phyloP scores from a whole-genome alignment of 1,140 invertebrate species.

The Metopolophium dirhodum region DNA sequence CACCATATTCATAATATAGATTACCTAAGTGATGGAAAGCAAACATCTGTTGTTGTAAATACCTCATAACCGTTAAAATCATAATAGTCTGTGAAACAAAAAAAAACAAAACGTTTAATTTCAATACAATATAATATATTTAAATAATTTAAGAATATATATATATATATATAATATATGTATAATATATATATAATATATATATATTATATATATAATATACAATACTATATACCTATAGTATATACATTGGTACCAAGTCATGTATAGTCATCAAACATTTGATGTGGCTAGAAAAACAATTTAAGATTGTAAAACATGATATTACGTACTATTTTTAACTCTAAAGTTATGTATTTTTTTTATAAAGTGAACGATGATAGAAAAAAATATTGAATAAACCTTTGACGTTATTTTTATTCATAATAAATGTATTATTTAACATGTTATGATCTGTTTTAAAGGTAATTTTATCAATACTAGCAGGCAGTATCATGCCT shows the following conservation, averaged over 20 bases:
- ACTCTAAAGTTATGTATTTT: background rate
- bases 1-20: conserved; percentile 62
- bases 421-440: background rate
- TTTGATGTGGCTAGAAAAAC: background rate
- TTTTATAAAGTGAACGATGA: background rate
- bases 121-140: background rate
- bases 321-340: background rate
- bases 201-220: too few species aligned
- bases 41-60: conserved; percentile 99
- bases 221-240: too few species aligned
- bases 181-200: too few species aligned
- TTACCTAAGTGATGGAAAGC: conserved; percentile 87
- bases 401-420: too few species aligned
- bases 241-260: background rate
- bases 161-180: too few species aligned
- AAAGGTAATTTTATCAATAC: background rate
- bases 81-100: conserved; percentile 89
- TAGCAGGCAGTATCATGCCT: background rate
- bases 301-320: background rate
- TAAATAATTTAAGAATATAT: too few species aligned
- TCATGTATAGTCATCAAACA: background rate
- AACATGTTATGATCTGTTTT: too few species aligned
- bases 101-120: conserved; percentile 58
- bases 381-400: background rate
- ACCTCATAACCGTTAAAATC: conserved; percentile 95